Base-by-base conservation (phyloP, 2,888 invertebrate species). In the Sarcophaga subvicina region DNA sequence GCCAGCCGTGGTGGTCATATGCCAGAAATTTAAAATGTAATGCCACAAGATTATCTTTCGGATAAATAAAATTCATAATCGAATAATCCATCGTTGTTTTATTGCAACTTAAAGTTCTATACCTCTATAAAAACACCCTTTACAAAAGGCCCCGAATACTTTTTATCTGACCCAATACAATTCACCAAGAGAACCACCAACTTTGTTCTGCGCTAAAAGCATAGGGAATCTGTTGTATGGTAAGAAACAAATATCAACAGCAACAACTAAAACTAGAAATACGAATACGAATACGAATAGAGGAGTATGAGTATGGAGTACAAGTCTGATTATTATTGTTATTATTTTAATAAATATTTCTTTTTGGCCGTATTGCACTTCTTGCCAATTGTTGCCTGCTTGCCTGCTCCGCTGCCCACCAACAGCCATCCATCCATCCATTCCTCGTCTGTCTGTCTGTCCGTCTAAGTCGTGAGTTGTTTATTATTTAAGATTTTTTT, bases 401-500 rank as follows among this genome's bases (percentile, higher is more conserved):
- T 54, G 12, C 4, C 54, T 54, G 54, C 54, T 10, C 54, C 14
- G 17, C 54, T 17, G 5, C 17, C 37, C 37, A 37, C 37, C 66
- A 80, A 59, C 73, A 37, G 62, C 54, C 70, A 67, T 22, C 49
- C 69, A 69, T 47, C 66, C 80, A 80, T 66, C 63, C 54, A 49
- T 22, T 66, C 47, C 25, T 64, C 47, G 47, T 67, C 17, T 54
- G 12, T 54, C 47, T 8, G n/a, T 59, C 49, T 60, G 49, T 60
- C 49, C 2, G 73, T 80, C 60, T 75, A 81, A 81, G 63, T 87
- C 87, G 87, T 87, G 84, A 87, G 76, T 81, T 81, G 84, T 87
- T 87, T 84, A 86, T 86, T 86, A 86, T 27, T 49, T 37, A 22
- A 70, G 60, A 14, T 10, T 64, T 64, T 62, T 62, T 20, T 62